Percentiles rank a stretch among this genome's conserved stretches.
phyloP scores from a whole-genome alignment of 2,888 invertebrate species.

The Reticulitermes lucifugus region DNA sequence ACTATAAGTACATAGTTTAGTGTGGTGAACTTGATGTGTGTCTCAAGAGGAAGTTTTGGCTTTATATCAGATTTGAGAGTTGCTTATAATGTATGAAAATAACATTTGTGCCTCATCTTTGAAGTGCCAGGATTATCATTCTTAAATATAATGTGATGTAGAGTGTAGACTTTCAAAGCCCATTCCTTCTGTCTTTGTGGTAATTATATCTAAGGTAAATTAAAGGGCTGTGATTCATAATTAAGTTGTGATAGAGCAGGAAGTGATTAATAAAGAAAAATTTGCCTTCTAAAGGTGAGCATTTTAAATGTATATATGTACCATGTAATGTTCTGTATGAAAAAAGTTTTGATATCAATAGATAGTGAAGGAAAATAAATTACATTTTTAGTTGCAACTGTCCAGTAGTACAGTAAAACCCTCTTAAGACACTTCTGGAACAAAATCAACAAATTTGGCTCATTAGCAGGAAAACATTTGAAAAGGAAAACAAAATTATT shows the following conservation, averaged over 20 bases:
- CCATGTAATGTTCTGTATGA: too few relatives aligned
- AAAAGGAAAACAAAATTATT: too few relatives aligned
- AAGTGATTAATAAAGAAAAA: background rate
- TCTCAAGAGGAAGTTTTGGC: background rate
- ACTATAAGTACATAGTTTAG: background rate
- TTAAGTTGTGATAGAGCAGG: background rate
- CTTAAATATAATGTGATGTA: background rate
- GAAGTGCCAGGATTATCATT: background rate
- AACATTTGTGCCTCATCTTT: background rate
- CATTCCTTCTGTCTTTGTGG: background rate
- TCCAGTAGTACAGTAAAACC: too few relatives aligned
- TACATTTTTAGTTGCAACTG: too few relatives aligned
- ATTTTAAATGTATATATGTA: too few relatives aligned
- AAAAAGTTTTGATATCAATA: too few relatives aligned
- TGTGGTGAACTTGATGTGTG: background rate
- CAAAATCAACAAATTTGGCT: too few relatives aligned
- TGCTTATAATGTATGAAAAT: background rate
- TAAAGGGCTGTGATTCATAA: conserved; percentile 10
- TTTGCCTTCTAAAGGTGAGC: too few relatives aligned
- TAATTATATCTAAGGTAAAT: background rate
- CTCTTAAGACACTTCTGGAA: too few relatives aligned
- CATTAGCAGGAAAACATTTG: too few relatives aligned
- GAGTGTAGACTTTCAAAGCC: background rate
- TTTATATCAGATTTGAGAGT: background rate
- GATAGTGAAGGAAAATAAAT: too few relatives aligned